phyloP scores from a whole-genome alignment of 2,797 vertebrate species.

The Argya squamiceps region DNA sequence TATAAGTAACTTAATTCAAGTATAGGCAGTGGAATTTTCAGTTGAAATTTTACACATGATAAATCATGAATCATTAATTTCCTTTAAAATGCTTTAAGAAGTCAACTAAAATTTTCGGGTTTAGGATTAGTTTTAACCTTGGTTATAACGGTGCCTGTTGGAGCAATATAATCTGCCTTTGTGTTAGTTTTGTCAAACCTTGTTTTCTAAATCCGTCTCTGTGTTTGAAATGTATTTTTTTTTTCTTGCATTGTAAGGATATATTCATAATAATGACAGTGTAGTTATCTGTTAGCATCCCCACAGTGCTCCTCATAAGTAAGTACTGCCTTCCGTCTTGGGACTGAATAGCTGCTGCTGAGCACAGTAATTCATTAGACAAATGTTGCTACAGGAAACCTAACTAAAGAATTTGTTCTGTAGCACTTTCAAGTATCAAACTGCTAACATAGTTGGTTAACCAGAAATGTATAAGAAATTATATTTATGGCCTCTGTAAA shows the following conservation, averaged over 20 bases:
- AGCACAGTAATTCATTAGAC: background rate
- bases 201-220: background rate
- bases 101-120: background rate
- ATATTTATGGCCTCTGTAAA: background rate
- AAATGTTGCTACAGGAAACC: background rate
- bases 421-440: background rate
- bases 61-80: background rate
- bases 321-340: background rate
- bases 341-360: background rate
- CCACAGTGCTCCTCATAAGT: background rate
- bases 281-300: background rate
- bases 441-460: background rate
- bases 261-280: background rate
- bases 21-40: background rate
- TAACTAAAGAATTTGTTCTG: background rate
- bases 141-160: rapidly evolving
- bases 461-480: background rate
- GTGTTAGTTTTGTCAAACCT: background rate
- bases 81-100: background rate
- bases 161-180: rapidly evolving
- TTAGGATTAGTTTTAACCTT: background rate
- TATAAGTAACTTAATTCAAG: background rate
- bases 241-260: background rate
- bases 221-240: background rate
- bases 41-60: background rate